These are phyloP conservation scores for Drosophila anomelani DNA, from an alignment of 2,888 invertebrate genomes.

Conservation along the genomic window DNA sequence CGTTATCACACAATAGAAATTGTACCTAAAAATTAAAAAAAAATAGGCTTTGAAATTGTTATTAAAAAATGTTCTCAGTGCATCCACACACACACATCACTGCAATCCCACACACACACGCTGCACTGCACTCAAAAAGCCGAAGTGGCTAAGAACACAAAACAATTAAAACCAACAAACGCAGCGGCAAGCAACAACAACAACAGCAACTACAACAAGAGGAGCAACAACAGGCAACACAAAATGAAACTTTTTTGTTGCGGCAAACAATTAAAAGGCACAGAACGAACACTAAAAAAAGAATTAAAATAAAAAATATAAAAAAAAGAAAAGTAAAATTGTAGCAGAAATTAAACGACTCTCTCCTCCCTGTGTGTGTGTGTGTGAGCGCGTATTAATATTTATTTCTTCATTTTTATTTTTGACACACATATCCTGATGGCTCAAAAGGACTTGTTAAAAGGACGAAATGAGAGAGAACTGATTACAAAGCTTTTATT, in stretches of 20 bases:
- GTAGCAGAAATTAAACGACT: slow-evolving; percentile 75
- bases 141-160: slow-evolving; percentile 81
- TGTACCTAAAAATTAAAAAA: too few species aligned
- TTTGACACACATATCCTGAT: slow-evolving; percentile 49
- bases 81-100: slow-evolving; percentile 21
- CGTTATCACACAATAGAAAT: too few species aligned
- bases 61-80: too few species aligned
- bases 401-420: slow-evolving; percentile 42
- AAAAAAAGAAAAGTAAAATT: slow-evolving; percentile 48
- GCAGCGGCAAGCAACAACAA: slow-evolving; percentile 45
- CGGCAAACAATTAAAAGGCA: slow-evolving; percentile 78
- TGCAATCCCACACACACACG: slow-evolving; percentile 47
- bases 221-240: slow-evolving; percentile 43
- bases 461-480: slow-evolving; percentile 2
- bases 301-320: slow-evolving; percentile 48
- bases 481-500: slow-evolving; percentile 13
- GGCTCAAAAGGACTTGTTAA: slow-evolving; percentile 8
- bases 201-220: slow-evolving; percentile 13
- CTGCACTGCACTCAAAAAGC: slow-evolving; percentile 72
- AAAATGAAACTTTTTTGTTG: slow-evolving; percentile 74
- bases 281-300: slow-evolving; percentile 65
- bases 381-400: slow-evolving; percentile 39
- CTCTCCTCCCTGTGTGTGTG: slow-evolving; percentile 43
- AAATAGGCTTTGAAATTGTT: too few species aligned
- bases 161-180: slow-evolving; percentile 79